Conservation (phyloP, 1,140 invertebrate species). For the Temnothorax longispinosus region DNA sequence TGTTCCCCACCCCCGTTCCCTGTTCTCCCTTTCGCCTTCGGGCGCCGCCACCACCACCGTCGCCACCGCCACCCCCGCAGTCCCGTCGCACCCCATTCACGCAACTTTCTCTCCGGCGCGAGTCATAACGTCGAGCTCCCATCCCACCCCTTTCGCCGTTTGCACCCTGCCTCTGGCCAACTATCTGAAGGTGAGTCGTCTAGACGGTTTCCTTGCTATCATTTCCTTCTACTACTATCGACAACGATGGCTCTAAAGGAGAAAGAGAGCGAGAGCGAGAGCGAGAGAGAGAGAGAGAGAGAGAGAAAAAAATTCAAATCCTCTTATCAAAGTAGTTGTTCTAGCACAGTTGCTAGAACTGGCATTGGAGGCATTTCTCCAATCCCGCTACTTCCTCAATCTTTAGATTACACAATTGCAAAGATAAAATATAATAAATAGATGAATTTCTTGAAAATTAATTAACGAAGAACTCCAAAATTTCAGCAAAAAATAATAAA, state of each 20-base stretch:
- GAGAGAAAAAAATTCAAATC: neutral
- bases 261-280: neutral
- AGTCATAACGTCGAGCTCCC: slow-evolving; percentile 51
- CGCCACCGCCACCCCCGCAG: slow-evolving; percentile 43
- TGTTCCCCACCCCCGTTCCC: slow-evolving; percentile 82
- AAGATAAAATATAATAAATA: neutral
- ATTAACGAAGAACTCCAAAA: neutral
- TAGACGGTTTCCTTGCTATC: slow-evolving; percentile 73
- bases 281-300: neutral
- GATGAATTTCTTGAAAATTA: neutral
- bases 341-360: neutral
- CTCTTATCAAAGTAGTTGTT: neutral
- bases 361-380: neutral
- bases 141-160: neutral
- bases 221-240: slow-evolving; percentile 50
- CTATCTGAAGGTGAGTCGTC: slow-evolving; percentile 68
- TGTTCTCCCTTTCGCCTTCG: slow-evolving; percentile 81
- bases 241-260: neutral
- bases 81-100: slow-evolving; percentile 67
- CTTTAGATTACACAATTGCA: neutral
- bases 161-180: slow-evolving; percentile 40
- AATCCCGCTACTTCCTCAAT: neutral
- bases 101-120: slow-evolving; percentile 71
- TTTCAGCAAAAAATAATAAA: neutral
- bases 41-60: slow-evolving; percentile 61